Percentiles rank a stretch among this genome's conserved stretches.
phyloP scores from a whole-genome alignment of 1,140 invertebrate genomes.

The Rhyzopertha dominica region DNA sequence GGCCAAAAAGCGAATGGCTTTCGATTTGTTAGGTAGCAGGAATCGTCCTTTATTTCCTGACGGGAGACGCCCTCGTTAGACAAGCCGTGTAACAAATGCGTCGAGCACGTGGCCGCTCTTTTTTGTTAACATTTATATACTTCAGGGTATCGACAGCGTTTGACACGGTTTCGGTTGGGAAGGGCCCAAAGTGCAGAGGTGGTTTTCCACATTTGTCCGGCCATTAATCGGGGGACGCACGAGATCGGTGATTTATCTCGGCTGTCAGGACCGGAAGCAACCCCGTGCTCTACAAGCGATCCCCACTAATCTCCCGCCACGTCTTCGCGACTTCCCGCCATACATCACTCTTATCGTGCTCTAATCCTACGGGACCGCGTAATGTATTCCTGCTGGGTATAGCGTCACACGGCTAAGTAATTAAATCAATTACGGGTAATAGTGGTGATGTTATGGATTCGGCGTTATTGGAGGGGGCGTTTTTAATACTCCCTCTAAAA shows the following conservation, averaged over 20 bases:
- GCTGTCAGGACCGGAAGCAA: slow-evolving; percentile 42
- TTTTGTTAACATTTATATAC: too few species aligned
- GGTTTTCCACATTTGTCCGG: slow-evolving; percentile 44
- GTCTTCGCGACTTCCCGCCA: slow-evolving; percentile 43
- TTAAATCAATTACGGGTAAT: slow-evolving; percentile 23
- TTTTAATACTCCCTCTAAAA: too few species aligned
- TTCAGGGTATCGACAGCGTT: slow-evolving; percentile 23
- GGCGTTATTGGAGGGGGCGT: too few species aligned
- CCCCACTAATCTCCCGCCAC: slow-evolving; percentile 40
- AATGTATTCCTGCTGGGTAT: slow-evolving; percentile 19
- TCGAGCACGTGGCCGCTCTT: too few species aligned
- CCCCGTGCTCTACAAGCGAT: slow-evolving; percentile 41
- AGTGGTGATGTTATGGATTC: too few species aligned
- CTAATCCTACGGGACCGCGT: slow-evolving; percentile 22
- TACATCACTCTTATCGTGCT: slow-evolving; percentile 28
- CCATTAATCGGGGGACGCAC: slow-evolving; percentile 40
- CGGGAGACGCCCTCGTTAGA: too few species aligned
- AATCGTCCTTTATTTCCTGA: too few species aligned
- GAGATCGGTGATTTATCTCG: slow-evolving; percentile 41
- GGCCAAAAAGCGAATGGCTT: too few species aligned
- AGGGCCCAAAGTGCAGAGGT: slow-evolving; percentile 31
- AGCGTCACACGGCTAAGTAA: slow-evolving; percentile 19
- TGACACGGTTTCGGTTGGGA: slow-evolving; percentile 17
- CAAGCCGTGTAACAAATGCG: too few species aligned
- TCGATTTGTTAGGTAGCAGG: too few species aligned